Conservation (phyloP, 2,797 vertebrate genomes). For the Alauda arvensis region DNA sequence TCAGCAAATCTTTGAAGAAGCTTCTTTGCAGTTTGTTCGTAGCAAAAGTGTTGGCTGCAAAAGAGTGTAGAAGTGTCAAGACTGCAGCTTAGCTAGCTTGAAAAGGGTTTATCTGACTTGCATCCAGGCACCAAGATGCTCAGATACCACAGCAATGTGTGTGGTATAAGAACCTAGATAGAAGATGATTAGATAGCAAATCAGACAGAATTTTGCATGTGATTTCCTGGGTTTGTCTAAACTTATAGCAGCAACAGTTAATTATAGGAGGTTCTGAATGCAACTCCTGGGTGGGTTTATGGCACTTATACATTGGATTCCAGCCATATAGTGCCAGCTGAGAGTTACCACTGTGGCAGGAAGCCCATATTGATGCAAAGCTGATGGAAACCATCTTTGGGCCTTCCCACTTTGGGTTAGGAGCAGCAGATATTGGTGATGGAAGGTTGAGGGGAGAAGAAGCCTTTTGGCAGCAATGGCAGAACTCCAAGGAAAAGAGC, state of each 20-base stretch:
- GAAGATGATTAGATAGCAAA: conserved; percentile 42
- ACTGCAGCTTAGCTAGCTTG: conserved; percentile 7
- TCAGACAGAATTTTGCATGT: conserved; percentile 48
- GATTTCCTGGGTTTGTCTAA: conserved; percentile 57
- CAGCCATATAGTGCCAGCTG: not conserved
- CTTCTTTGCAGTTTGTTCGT: not conserved
- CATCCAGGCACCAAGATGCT: conserved; percentile 50
- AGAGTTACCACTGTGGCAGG: not conserved
- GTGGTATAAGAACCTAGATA: conserved; percentile 52
- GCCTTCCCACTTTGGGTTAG: not conserved
- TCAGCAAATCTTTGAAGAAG: conserved; percentile 28
- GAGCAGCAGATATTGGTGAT: not conserved
- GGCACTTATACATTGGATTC: not conserved
- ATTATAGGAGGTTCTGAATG: conserved; percentile 24
- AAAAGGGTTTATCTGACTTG: conserved; percentile 27
- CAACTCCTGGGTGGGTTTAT: not conserved
- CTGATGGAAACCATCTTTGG: not conserved
- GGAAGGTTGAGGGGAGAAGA: not conserved
- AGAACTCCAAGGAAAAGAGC: not conserved
- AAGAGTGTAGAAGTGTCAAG: not conserved
- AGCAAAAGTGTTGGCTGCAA: not conserved
- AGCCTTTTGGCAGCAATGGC: not conserved
- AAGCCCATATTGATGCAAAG: not conserved
- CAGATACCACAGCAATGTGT: conserved; percentile 52
- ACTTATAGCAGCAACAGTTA: conserved; percentile 37